A percentile compares a stretch with the other conserved stretches of the same genome.
phyloP scores from a whole-genome alignment of 1,140 invertebrate species.

The Mamestra configurata region DNA sequence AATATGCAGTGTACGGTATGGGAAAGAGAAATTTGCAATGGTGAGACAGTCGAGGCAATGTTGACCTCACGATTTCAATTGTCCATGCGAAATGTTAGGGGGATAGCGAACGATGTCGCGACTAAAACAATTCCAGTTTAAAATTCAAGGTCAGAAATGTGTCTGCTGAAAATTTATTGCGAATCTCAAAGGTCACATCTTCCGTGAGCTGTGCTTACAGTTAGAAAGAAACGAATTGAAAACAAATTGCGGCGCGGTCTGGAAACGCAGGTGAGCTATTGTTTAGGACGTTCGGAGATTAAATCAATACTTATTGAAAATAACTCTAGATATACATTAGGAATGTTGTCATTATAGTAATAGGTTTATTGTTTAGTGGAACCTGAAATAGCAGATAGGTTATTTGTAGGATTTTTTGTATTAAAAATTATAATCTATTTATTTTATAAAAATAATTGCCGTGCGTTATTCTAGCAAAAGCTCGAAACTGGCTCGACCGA shows the following conservation, averaged over 20 bases:
- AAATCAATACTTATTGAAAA: constrained; percentile 8
- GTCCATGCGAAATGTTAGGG: constrained; percentile 85
- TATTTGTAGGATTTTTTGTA: neutral
- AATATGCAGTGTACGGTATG: constrained; percentile 75
- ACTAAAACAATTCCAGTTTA: constrained; percentile 79
- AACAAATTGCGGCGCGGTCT: constrained; percentile 40
- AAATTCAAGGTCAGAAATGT: constrained; percentile 84
- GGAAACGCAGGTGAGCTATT: constrained; percentile 40
- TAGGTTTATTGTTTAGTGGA: constrained; percentile 9
- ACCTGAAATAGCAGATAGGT: constrained; percentile 5
- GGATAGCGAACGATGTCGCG: constrained; percentile 84
- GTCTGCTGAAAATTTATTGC: constrained; percentile 48
- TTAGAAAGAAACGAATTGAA: constrained; percentile 39
- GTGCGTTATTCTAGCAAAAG: too few relatives aligned
- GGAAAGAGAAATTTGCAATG: constrained; percentile 85
- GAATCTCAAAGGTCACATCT: constrained; percentile 43
- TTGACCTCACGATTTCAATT: constrained; percentile 87
- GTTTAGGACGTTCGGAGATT: constrained; percentile 23
- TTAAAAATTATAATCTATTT: neutral
- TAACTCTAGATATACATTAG: constrained; percentile 23
- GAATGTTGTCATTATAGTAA: constrained; percentile 23
- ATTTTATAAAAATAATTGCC: too few relatives aligned
- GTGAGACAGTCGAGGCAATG: constrained; percentile 79
- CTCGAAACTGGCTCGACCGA: too few relatives aligned
- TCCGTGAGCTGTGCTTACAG: constrained; percentile 32